These are phyloP conservation scores for Tyrannus savana DNA, from an alignment of 2,113 vertebrate species.

Conservation along the genomic window DNA sequence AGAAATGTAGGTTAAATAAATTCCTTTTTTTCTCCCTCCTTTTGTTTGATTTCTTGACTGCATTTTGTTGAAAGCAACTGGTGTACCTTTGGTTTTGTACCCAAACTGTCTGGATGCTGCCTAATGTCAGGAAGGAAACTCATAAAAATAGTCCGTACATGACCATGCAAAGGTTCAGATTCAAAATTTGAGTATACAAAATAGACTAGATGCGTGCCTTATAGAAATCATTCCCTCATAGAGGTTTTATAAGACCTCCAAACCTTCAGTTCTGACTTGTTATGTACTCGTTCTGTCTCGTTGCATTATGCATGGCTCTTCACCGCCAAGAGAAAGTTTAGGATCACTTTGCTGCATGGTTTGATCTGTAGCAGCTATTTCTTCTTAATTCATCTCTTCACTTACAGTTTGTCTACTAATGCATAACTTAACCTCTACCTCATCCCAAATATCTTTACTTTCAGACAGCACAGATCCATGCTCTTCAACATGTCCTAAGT, in stretches of 20 bases:
- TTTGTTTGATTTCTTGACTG: not conserved
- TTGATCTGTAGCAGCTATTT: not conserved
- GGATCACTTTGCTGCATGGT: not conserved
- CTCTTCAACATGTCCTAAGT: not conserved
- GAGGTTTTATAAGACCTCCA: not conserved
- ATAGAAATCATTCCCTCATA: not conserved
- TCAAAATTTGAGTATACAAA: not conserved
- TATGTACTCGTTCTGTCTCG: not conserved
- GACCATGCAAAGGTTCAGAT: not conserved
- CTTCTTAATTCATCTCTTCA: not conserved
- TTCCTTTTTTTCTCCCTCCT: not conserved
- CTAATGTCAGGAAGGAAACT: not conserved
- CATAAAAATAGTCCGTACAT: not conserved
- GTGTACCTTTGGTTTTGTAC: not conserved
- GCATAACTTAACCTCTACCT: not conserved
- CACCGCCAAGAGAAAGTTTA: not conserved
- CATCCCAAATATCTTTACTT: not conserved
- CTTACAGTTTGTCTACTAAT: not conserved
- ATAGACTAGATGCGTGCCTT: not conserved
- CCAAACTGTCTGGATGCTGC: not conserved
- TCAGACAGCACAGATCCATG: not conserved
- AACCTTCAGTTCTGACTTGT: not conserved
- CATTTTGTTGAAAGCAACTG: not conserved
- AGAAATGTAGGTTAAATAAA: not conserved
- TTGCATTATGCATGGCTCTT: not conserved